Percentiles rank a stretch among this genome's conserved stretches.
These are phyloP conservation scores for Anas platyrhynchos DNA, from an alignment of 2,113 vertebrate genomes.

Conservation along the genomic window DNA sequence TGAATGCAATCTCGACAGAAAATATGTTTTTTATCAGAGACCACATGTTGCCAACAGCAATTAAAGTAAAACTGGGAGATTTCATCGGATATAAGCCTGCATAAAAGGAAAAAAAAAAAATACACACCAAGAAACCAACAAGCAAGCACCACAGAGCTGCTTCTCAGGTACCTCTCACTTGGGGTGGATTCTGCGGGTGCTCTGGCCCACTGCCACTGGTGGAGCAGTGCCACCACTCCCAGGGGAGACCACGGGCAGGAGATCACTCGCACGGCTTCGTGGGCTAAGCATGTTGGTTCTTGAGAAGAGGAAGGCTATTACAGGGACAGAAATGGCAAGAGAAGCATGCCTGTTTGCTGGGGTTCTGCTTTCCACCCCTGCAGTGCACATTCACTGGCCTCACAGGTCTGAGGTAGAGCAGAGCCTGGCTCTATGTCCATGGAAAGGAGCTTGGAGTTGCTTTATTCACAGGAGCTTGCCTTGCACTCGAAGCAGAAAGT, in stretches of 20 bases:
- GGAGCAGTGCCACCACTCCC: too few species aligned
- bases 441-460: rapidly evolving
- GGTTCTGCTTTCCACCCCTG: rapidly evolving
- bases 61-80: slow-evolving; percentile 80
- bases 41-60: slow-evolving; percentile 83
- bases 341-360: rapidly evolving
- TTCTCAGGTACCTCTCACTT: slow-evolving; percentile 23
- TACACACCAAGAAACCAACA: background rate
- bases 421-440: background rate
- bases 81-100: slow-evolving; percentile 72
- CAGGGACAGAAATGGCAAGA: background rate
- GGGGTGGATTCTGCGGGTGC: background rate
- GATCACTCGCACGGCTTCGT: rapidly evolving
- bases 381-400: rapidly evolving
- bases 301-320: background rate
- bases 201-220: background rate
- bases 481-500: background rate
- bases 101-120: background rate
- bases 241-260: rapidly evolving
- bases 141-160: background rate
- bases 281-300: rapidly evolving
- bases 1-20: slow-evolving; percentile 80
- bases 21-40: slow-evolving; percentile 87
- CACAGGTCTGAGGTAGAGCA: rapidly evolving
- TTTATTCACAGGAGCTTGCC: background rate